phyloP scores from a whole-genome alignment of 1,140 invertebrate genomes.

The Trigoniulus corallinus region DNA sequence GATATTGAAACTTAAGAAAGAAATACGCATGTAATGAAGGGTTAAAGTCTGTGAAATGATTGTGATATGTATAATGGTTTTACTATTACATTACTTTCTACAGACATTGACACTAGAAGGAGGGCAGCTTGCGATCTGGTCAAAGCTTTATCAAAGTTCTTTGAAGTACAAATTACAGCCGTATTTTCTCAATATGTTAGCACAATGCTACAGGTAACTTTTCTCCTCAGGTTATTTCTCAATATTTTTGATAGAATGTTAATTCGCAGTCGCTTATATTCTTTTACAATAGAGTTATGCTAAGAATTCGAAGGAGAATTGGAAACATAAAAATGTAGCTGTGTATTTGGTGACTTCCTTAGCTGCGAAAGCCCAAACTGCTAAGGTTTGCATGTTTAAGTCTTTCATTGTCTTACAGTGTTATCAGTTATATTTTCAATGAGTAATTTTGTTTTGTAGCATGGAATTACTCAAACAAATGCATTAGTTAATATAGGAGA shows the following conservation, averaged over 20 bases:
- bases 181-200: constrained; percentile 78
- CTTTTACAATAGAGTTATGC: constrained; percentile 45
- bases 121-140: constrained; percentile 92
- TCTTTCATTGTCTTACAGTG: neutral
- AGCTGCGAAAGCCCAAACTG: constrained; percentile 75
- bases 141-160: constrained; percentile 67
- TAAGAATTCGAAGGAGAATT: constrained; percentile 53
- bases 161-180: constrained; percentile 79
- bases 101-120: constrained; percentile 83
- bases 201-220: constrained; percentile 31
- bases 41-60: neutral
- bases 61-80: too few relatives aligned
- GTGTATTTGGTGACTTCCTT: constrained; percentile 90
- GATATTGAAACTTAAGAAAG: too few relatives aligned
- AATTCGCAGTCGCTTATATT: neutral
- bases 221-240: neutral
- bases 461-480: constrained; percentile 80
- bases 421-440: neutral
- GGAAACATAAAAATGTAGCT: constrained; percentile 89
- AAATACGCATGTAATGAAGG: too few relatives aligned
- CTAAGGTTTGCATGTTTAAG: constrained; percentile 30
- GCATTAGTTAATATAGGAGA: constrained; percentile 72
- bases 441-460: constrained; percentile 22
- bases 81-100: constrained; percentile 8
- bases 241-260: too few relatives aligned